These are phyloP conservation scores for Drosophila murphyi DNA, from an alignment of 1,140 invertebrate genomes.

Conservation along the genomic window DNA sequence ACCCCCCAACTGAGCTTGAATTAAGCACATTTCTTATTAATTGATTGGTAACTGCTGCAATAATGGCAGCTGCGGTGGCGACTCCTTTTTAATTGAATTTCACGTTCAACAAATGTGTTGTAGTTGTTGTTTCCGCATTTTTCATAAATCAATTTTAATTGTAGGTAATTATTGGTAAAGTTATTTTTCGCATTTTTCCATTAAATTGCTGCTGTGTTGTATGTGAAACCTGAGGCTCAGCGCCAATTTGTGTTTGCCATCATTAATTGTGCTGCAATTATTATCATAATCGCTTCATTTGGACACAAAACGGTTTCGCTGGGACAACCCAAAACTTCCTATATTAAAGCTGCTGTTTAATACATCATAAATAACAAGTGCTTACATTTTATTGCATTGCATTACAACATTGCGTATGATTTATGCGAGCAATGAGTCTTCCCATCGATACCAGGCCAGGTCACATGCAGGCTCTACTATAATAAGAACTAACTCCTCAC, in stretches of 20 bases:
- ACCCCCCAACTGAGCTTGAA: neutral
- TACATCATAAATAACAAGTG: too few species aligned
- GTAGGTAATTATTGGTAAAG: conserved; percentile 76
- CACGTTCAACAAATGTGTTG: conserved; percentile 6
- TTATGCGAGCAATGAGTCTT: too few species aligned
- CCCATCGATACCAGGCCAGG: too few species aligned
- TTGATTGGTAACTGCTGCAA: conserved; percentile 56
- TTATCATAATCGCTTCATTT: conserved; percentile 66
- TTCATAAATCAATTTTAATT: conserved; percentile 84
- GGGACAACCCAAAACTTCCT: neutral
- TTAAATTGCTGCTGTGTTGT: too few species aligned
- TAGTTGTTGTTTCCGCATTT: conserved; percentile 25
- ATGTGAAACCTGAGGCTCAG: neutral
- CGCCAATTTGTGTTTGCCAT: conserved; percentile 43
- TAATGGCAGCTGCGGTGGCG: conserved; percentile 27
- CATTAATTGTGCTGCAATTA: conserved; percentile 70
- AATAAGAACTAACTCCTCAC: too few species aligned
- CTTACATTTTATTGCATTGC: too few species aligned
- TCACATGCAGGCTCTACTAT: too few species aligned
- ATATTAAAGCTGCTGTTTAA: conserved; percentile 3
- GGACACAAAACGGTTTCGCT: conserved; percentile 8
- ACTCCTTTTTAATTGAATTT: conserved; percentile 75
- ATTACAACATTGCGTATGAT: too few species aligned
- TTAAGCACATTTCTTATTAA: conserved; percentile 65
- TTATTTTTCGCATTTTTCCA: conserved; percentile 7